A percentile compares a stretch with the other conserved stretches of the same genome.
phyloP scores from a whole-genome alignment of 2,797 vertebrate genomes.

The Rhinatrema bivittatum region DNA sequence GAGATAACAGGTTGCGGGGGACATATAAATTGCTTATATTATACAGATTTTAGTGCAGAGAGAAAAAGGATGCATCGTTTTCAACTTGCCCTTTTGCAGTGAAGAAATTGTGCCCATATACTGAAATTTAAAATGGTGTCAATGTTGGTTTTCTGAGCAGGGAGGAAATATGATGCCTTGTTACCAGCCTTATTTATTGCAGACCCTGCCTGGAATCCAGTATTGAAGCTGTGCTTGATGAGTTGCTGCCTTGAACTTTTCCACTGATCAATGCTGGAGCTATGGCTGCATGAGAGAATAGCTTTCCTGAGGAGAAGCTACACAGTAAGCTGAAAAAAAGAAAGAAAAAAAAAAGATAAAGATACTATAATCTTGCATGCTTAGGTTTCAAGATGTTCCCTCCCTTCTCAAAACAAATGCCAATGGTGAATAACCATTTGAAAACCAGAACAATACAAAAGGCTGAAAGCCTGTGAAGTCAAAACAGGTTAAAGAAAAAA shows the following conservation, averaged over 20 bases:
- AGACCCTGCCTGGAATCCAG: constrained; percentile 61
- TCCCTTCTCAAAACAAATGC: constrained; percentile 28
- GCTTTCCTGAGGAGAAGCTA: constrained; percentile 50
- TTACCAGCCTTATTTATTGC: constrained; percentile 63
- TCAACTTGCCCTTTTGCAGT: no score
- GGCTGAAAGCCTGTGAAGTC: constrained; percentile 37
- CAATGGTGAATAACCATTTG: constrained; percentile 35
- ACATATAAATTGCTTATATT: no score
- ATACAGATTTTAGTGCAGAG: no score
- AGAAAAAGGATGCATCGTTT: no score
- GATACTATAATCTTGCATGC: constrained; percentile 32
- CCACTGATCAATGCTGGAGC: constrained; percentile 62
- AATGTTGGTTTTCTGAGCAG: constrained; percentile 46
- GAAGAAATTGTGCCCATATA: constrained; percentile 34
- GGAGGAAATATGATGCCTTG: constrained; percentile 59
- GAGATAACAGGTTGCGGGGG: no score
- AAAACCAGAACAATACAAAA: constrained; percentile 38
- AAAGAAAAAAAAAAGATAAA: no score
- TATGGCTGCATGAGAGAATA: constrained; percentile 55
- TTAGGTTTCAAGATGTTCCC: constrained; percentile 35
- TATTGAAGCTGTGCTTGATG: constrained; percentile 62
- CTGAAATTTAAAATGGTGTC: constrained; percentile 49
- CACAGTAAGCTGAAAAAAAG: constrained; percentile 37
- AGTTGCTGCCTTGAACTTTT: constrained; percentile 68
- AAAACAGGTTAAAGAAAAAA: constrained; percentile 30